A percentile compares a stretch with the other conserved stretches of the same genome.
phyloP scores from a whole-genome alignment of 1,140 invertebrate genomes.

The Euglossa dilemma region DNA sequence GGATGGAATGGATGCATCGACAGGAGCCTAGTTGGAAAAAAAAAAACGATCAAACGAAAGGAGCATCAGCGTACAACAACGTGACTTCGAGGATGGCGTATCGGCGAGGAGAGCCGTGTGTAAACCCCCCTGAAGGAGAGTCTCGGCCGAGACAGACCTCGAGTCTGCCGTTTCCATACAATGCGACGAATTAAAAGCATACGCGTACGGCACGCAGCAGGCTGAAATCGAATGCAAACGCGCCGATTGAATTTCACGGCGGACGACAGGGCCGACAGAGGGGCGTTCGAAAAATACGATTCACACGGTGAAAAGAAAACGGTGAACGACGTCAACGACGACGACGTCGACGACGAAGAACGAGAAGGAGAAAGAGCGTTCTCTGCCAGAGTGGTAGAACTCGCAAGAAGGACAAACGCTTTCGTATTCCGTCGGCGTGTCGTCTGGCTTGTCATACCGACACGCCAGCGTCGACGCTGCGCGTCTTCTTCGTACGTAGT shows the following conservation, averaged over 20 bases:
- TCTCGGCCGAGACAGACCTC: not conserved
- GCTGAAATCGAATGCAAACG: slow-evolving; percentile 23
- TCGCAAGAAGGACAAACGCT: slow-evolving; percentile 65
- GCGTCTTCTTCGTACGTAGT: slow-evolving; percentile 52
- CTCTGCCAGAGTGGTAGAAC: slow-evolving; percentile 12
- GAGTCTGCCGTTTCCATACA: not conserved
- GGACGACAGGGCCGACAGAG: not conserved
- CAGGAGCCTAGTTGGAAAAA: too few species aligned
- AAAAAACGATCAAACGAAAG: too few species aligned
- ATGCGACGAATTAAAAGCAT: slow-evolving; percentile 8
- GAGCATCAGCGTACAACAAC: not conserved
- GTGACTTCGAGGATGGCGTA: not conserved
- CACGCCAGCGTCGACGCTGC: slow-evolving; percentile 65
- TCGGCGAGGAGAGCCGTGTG: not conserved
- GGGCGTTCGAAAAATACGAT: slow-evolving; percentile 46
- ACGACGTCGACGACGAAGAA: not conserved
- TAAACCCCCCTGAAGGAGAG: not conserved
- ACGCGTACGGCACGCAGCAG: not conserved
- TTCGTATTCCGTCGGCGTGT: slow-evolving; percentile 69
- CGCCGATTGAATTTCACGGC: slow-evolving; percentile 28
- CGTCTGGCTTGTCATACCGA: slow-evolving; percentile 73
- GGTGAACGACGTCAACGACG: slow-evolving; percentile 37
- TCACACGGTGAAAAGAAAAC: slow-evolving; percentile 54
- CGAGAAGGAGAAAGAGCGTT: too few species aligned
- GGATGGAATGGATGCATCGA: too few species aligned